Evolutionary conservation across 2,888 invertebrate genomes (phyloP), one percentile per base, ranked within the genome.

Genomic region (Syrista parreyssii): DNA sequence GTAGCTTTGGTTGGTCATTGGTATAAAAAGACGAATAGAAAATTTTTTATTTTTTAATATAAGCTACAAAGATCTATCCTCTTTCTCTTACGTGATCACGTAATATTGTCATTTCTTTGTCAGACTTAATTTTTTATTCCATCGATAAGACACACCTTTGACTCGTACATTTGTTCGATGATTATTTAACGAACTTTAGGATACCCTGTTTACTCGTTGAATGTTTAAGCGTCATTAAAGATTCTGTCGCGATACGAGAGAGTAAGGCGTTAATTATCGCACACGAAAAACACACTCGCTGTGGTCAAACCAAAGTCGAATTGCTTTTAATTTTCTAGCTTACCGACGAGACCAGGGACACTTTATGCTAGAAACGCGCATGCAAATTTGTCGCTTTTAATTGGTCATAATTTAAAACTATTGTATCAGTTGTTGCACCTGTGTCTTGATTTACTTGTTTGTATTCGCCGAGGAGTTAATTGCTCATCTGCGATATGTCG

Each of bases 251-350:
- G n/a, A 2, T 55, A 23, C 2, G 6, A 55, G 9, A 55, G 23
- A 55, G 9, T 9, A 23, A 55, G 23, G 12, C 71, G 11, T 74
- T 30, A 12, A 35, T 32, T 74, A 35, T 35, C 74, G 74, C 74
- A 74, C 35, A 35, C 76, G 36, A 68, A 79, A 75, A 35, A 71
- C 77, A 69, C 73, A 68, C 68, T 68, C 74, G 83, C 82, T 81
- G 83, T 73, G 82, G 78, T 82, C 81, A 76, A 81, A 76, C 78
- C 83, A 76, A 77, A 23, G 55, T 23, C 55, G 55, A 55, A 55
- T 23, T 55, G 55, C 23, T 23, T 55, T 55, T 9, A 55, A 55
- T 23, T 55, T 55, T 55, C 23, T 55, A 55, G 55, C 55, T 55
- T 23, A 55, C 23, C 55, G 55, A 9, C 55, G 23, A 55, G 55